These are phyloP conservation scores for Melanotaenia nigrans DNA, from an alignment of 2,797 vertebrate species.

Conservation along the genomic window DNA sequence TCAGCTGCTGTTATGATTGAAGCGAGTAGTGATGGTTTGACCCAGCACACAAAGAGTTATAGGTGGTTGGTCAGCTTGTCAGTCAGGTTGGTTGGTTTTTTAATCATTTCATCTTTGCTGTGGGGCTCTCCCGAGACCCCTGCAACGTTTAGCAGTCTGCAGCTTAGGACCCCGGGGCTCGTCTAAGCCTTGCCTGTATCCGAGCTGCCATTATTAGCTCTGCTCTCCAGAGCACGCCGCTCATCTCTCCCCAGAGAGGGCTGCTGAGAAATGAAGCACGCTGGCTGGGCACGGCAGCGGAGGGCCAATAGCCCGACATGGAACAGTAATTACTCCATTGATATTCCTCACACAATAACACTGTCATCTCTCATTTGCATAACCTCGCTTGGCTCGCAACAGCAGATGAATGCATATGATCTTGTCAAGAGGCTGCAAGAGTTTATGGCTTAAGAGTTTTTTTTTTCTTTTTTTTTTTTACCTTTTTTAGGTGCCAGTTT, in stretches of 20 bases:
- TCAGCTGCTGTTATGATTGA: conserved; percentile 70
- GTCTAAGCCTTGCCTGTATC: conserved; percentile 91
- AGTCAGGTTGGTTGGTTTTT: conserved; percentile 90
- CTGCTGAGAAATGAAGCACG: conserved; percentile 95
- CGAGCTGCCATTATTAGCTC: conserved; percentile 99
- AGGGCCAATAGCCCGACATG: conserved; percentile 88
- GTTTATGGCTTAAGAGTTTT: conserved; percentile 81
- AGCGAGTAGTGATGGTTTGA: conserved; percentile 63
- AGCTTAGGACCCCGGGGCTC: conserved; percentile 94
- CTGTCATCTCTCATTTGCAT: conserved; percentile 99
- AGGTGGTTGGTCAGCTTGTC: conserved; percentile 88
- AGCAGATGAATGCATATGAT: conserved; percentile 89
- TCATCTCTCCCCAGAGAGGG: conserved; percentile 92
- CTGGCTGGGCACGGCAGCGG: conserved; percentile 86
- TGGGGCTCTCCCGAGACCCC: conserved; percentile 90
- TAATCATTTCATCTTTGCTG: conserved; percentile 98
- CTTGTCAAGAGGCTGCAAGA: conserved; percentile 85
- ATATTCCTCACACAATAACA: conserved; percentile 99
- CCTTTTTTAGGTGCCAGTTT: conserved; percentile 52
- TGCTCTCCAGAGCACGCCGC: conserved; percentile 93
- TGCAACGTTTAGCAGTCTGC: conserved; percentile 97
- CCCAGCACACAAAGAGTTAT: conserved; percentile 62
- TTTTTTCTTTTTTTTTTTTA: conserved; percentile 42
- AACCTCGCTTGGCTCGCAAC: conserved; percentile 86
- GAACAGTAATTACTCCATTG: conserved; percentile 99